Base-by-base conservation (phyloP, 2,888 invertebrate species). In the Microplitis manilae region DNA sequence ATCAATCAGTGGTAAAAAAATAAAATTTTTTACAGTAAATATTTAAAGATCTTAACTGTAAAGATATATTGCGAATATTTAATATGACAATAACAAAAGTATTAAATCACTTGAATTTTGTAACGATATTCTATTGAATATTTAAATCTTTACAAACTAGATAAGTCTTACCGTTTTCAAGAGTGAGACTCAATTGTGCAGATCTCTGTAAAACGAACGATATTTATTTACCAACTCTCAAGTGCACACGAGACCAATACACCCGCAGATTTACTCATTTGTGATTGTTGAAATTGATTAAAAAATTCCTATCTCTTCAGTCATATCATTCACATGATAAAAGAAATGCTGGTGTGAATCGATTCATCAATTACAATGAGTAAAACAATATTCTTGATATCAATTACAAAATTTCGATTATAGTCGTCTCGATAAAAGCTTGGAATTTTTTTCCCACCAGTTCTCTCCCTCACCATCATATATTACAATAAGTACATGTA, bases 141-240 rank as follows among this genome's bases (percentile, higher is more conserved):
- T 50, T 5, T 13, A 50, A 13, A 50, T 20, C 1, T 20, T 20
- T 20, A 20, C 20, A 20, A 20, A 20, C 20, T 1, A 20, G 0
- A 50, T 50, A 50, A 13, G 65, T 75, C 79, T 78, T 79, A 82
- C 81, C 76, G 65, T 72, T 72, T 77, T 76, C 60, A 74, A 65
- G 13, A 73, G 59, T 73, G 78, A 60, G 69, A 75, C 76, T 59
- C 74, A 77, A 77, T 73, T 81, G 80, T 59, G 70, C 17, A 20
- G 20, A 70, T 30, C 40, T 41, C 60, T 30, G 17, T 68, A 62
- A 71, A 59, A 62, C 67, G 50, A 20, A 64, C 65, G 60, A 74
- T 77, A 77, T 82, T 81, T 82, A 82, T 82, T 82, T 72, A 40
- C 61, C 20, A 20, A 20, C 20, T 64, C 60, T 6, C 30, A 75